These are phyloP conservation scores for Pterocles orientalis DNA, from an alignment of 2,113 vertebrate species.

Conservation along the genomic window DNA sequence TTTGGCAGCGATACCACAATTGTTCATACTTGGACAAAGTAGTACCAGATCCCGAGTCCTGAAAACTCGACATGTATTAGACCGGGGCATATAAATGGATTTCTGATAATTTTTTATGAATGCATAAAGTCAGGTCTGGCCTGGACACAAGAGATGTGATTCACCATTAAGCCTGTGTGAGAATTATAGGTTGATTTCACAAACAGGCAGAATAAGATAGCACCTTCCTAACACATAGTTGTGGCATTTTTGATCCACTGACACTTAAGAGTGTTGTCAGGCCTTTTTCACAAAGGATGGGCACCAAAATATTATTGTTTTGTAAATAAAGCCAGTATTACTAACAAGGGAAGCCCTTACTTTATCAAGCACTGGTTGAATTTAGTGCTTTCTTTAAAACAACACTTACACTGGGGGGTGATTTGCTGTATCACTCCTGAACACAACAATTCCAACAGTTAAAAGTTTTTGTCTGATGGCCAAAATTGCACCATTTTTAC, in stretches of 20 bases:
- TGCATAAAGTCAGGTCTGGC: not conserved
- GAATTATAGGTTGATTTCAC: not conserved
- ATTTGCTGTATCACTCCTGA: not conserved
- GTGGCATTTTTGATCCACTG: not conserved
- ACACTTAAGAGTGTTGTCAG: not conserved
- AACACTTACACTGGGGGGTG: not conserved
- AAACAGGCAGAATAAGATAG: not conserved
- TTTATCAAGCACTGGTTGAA: not conserved
- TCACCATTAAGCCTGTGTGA: not conserved
- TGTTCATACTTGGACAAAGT: fast-evolving
- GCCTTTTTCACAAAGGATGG: not conserved
- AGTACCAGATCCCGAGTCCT: not conserved
- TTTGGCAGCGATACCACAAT: fast-evolving
- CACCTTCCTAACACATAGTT: not conserved
- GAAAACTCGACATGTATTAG: not conserved
- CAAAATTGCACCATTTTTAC: not conserved
- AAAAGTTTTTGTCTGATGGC: not conserved
- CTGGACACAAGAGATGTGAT: not conserved
- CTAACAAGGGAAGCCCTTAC: not conserved
- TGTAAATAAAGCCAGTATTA: not conserved
- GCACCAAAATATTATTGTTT: not conserved
- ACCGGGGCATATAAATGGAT: not conserved
- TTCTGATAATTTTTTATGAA: not conserved
- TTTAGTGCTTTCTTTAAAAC: not conserved
- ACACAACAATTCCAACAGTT: not conserved